Conservation (phyloP, 2,797 vertebrate genomes). For the Rhinoraja longicauda region DNA sequence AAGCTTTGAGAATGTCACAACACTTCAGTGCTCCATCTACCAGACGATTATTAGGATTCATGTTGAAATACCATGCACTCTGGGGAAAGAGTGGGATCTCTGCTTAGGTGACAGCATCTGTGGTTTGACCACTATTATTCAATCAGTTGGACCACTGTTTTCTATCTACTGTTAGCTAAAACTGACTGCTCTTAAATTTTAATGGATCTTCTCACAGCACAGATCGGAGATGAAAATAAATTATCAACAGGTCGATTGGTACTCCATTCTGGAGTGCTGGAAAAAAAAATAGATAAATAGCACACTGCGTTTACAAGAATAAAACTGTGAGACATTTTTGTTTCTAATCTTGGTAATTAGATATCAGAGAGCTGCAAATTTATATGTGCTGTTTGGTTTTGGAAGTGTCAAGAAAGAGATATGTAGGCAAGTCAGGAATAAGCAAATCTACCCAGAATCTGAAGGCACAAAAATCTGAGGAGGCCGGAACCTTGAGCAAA, state of each 20-base stretch:
- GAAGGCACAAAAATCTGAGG: too few relatives aligned
- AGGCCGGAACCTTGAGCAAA: too few relatives aligned
- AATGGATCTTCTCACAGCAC: neutral
- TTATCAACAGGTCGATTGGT: neutral
- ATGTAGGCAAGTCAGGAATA: neutral
- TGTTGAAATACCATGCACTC: too few relatives aligned
- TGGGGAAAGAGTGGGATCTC: too few relatives aligned
- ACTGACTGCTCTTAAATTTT: neutral
- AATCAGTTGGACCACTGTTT: too few relatives aligned
- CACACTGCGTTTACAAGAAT: neutral
- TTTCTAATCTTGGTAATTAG: neutral
- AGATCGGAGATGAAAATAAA: neutral
- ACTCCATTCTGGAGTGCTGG: neutral
- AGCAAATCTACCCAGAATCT: neutral
- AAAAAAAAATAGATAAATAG: neutral
- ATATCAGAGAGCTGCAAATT: neutral
- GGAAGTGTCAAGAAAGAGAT: neutral
- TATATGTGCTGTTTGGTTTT: neutral
- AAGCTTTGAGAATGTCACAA: too few relatives aligned
- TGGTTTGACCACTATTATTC: neutral
- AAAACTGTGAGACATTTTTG: neutral
- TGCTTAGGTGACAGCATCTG: neutral
- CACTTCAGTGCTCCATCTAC: too few relatives aligned
- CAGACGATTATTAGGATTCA: too few relatives aligned
- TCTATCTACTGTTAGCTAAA: too few relatives aligned